Percentiles rank a stretch among this genome's conserved stretches.
phyloP scores from a whole-genome alignment of 2,113 vertebrate species.

The Callipepla californica region DNA sequence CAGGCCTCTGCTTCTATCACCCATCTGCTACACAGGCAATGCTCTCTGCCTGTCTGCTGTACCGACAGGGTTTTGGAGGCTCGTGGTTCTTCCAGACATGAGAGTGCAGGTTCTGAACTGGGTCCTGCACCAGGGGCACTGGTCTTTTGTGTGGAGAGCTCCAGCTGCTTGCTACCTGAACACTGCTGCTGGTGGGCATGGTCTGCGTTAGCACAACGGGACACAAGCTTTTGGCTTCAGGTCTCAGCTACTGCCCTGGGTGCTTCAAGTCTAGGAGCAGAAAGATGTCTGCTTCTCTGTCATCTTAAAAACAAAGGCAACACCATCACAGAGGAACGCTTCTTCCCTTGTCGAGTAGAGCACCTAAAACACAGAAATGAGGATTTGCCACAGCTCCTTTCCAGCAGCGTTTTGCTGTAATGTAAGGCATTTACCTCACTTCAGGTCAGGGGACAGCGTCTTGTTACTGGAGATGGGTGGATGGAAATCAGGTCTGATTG shows the following conservation, averaged over 20 bases:
- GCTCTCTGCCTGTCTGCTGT: background rate
- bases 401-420: background rate
- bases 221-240: background rate
- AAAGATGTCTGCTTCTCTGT: background rate
- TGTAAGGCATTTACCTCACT: background rate
- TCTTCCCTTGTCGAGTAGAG: background rate
- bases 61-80: fast-evolving
- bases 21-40: background rate
- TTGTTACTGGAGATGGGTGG: background rate
- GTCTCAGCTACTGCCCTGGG: background rate
- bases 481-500: background rate
- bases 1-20: background rate
- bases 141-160: background rate
- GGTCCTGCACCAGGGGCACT: background rate
- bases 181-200: background rate
- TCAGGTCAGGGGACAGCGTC: background rate
- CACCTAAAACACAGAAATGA: background rate
- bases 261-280: background rate
- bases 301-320: background rate
- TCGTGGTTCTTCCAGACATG: background rate
- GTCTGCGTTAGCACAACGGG: background rate
- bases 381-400: background rate
- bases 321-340: background rate
- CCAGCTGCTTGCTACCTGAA: too few species aligned
- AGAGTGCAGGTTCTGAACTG: background rate